phyloP scores from a whole-genome alignment of 2,113 vertebrate genomes.

The Platichthys flesus region DNA sequence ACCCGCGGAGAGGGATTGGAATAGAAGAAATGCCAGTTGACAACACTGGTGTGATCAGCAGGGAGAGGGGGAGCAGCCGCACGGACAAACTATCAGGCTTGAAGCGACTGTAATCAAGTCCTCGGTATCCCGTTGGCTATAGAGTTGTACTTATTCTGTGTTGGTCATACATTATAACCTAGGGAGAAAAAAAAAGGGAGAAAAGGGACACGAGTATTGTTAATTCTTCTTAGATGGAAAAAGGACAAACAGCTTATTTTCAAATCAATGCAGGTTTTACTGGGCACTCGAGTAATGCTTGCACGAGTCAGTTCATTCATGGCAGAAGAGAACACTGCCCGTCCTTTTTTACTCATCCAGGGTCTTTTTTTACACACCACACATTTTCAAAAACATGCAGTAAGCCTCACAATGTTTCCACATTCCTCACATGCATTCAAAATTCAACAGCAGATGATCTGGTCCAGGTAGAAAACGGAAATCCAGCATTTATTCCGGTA shows the following conservation, averaged over 20 bases:
- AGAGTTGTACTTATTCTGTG: constrained; percentile 96
- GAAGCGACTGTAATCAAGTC: constrained; percentile 96
- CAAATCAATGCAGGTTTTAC: constrained; percentile 15
- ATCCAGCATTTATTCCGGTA: neutral
- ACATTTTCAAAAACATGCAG: neutral
- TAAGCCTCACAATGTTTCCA: neutral
- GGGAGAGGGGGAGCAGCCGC: constrained; percentile 80
- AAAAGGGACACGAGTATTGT: neutral
- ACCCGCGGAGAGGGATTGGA: constrained; percentile 65
- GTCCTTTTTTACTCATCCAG: neutral
- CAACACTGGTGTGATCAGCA: constrained; percentile 64
- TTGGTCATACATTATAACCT: constrained; percentile 95
- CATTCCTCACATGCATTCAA: neutral
- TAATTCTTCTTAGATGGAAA: neutral
- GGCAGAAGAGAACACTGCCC: neutral
- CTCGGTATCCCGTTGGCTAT: constrained; percentile 92
- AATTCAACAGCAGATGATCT: neutral
- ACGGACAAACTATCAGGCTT: constrained; percentile 94
- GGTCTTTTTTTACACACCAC: neutral
- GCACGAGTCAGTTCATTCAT: too few species aligned
- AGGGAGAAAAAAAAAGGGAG: constrained; percentile 7
- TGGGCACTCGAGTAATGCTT: constrained; percentile 10
- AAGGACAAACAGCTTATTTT: neutral
- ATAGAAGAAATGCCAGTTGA: constrained; percentile 81
- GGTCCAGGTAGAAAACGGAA: neutral